phyloP scores from a whole-genome alignment of 2,797 vertebrate species.

The Oreochromis grahami region DNA sequence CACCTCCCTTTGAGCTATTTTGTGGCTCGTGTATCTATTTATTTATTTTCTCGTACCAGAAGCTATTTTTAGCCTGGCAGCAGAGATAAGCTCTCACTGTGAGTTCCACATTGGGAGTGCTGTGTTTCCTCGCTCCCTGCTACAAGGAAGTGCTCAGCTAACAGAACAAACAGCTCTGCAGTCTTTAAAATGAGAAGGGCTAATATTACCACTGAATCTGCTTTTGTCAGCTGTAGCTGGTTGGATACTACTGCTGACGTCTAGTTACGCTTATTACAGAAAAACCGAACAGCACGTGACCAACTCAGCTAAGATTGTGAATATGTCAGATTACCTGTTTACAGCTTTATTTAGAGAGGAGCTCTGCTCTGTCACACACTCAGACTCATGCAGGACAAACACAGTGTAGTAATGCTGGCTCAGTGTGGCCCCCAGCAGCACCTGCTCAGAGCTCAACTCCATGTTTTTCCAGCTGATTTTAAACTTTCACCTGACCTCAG shows the following conservation, averaged over 20 bases:
- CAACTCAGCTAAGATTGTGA: not conserved
- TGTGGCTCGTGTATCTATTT: not conserved
- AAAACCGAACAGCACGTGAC: not conserved
- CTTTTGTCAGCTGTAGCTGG: conserved; percentile 6
- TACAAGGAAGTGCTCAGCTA: not conserved
- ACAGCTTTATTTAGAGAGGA: conserved; percentile 8
- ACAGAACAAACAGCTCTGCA: not conserved
- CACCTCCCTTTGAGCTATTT: not conserved
- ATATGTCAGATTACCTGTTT: not conserved
- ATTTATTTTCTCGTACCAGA: not conserved
- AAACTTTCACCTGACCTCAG: not conserved
- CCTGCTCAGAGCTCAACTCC: not conserved
- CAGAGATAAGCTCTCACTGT: not conserved
- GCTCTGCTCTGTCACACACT: not conserved
- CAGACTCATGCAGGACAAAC: conserved; percentile 5
- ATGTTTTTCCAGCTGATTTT: not conserved
- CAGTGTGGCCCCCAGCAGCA: conserved; percentile 27
- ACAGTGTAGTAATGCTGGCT: conserved; percentile 15
- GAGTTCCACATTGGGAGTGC: not conserved
- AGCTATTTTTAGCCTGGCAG: conserved; percentile 19
- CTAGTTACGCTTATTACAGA: conserved; percentile 18
- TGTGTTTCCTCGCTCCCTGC: not conserved
- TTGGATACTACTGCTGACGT: conserved; percentile 7
- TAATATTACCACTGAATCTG: conserved; percentile 17
- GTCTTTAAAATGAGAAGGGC: not conserved